Base-by-base conservation (phyloP, 2,113 vertebrate species). In the Melanotaenia duboulayi region DNA sequence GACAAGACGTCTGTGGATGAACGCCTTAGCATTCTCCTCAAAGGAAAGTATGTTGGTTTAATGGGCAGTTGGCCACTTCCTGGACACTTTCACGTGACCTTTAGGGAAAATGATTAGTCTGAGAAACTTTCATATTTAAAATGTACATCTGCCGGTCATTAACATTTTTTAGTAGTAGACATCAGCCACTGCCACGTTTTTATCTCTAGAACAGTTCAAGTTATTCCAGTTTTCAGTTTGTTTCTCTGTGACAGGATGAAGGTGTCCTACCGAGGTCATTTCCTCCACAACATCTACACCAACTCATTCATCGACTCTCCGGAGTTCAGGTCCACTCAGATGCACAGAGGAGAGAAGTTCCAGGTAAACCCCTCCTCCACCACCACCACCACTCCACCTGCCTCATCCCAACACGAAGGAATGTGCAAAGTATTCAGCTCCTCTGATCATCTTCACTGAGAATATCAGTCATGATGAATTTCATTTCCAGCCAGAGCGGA, bases 231-330 rank as follows among this genome's bases (percentile, higher is more conserved):
- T 44, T 25, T 23, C 19, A 4, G 7, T n/a, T 48, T 48, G 4
- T 59, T 25, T 87, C 25, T 83, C 8, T 85, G 52, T 88, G 88
- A 84, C 94, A 99, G 98, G 93, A 97, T 99, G 97, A 99, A 96
- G 93, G 98, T 99, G 37, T 97, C 97, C 25, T 99, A 99, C 74
- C 92, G 97, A 83, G 96, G 97, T 1, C 97, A 99, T 92, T 99
- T 99, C 89, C 95, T 99, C 85, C 98, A 99, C 93, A 98, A 99
- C 91, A 99, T 99, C 94, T 98, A 99, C 86, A 94, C 95, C 75
- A 99, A 97, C 87, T 94, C 97, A 86, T 99, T 99, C 91, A 97
- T 99, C 80, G 98, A 99, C 92, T 99, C 98, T 72, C 98, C 97
- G 65, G 98, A 99, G 93, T 99, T 98, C 92, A 94, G 97, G 78